These are phyloP conservation scores for Lepidurus packardi DNA, from an alignment of 1,140 invertebrate genomes.

Conservation along the genomic window DNA sequence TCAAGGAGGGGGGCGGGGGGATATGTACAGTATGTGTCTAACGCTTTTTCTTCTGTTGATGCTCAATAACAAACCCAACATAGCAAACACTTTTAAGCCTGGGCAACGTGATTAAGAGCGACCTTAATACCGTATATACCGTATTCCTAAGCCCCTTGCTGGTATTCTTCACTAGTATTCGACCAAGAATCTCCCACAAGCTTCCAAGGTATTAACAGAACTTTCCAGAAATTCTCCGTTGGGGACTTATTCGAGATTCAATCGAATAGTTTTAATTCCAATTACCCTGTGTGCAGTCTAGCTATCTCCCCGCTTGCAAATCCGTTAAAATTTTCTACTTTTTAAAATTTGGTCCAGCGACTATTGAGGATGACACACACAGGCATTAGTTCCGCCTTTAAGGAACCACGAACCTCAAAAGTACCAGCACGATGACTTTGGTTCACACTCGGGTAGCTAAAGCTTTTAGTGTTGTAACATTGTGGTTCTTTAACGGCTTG, in stretches of 20 bases:
- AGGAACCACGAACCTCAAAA: background rate
- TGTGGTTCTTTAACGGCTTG: too few relatives aligned
- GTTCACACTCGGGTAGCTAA: too few relatives aligned
- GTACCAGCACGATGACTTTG: background rate
- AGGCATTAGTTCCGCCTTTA: background rate
- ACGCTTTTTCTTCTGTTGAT: background rate
- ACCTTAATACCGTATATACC: background rate
- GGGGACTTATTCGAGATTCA: background rate
- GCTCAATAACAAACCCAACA: background rate
- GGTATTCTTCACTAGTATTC: background rate
- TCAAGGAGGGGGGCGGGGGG: too few relatives aligned
- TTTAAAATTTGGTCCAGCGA: background rate
- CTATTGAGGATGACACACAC: background rate
- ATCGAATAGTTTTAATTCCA: background rate
- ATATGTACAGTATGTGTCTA: background rate
- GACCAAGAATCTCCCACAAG: background rate
- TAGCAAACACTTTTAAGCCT: background rate
- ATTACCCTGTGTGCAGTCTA: background rate
- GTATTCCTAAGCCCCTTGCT: background rate
- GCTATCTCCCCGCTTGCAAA: too few relatives aligned
- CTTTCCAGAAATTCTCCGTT: background rate
- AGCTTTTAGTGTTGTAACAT: too few relatives aligned
- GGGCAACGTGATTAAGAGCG: background rate
- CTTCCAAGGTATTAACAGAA: conserved; percentile 4
- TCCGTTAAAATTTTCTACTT: background rate